A percentile compares a stretch with the other conserved stretches of the same genome.
Evolutionary conservation across 2,888 invertebrate species (phyloP).

Genomic region (Emmelina monodactyla): DNA sequence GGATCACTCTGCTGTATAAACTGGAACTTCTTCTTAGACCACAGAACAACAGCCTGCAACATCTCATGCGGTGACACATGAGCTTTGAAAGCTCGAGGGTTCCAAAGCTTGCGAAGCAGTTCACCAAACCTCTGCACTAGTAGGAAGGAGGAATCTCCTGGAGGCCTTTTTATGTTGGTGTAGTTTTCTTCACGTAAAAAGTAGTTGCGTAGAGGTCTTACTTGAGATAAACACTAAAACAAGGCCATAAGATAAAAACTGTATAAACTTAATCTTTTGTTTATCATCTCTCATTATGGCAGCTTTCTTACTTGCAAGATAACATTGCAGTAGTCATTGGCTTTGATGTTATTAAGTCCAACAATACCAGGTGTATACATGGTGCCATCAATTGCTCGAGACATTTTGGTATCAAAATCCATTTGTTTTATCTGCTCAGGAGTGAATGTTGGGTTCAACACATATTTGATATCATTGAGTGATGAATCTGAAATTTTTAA

Average conservation of each 20-base stretch:
- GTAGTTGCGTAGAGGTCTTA: constrained; percentile 92
- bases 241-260: neutral
- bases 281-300: neutral
- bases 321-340: constrained; percentile 99
- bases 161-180: constrained; percentile 85
- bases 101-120: constrained; percentile 96
- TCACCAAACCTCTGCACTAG: constrained; percentile 95
- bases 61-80: constrained; percentile 99
- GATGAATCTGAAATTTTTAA: constrained; percentile 79
- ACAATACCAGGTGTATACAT: constrained; percentile 98
- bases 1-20: constrained; percentile 99
- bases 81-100: constrained; percentile 97
- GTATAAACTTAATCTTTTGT: neutral
- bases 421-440: constrained; percentile 81
- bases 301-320: constrained; percentile 81
- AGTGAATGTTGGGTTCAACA: constrained; percentile 95
- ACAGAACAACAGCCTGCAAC: constrained; percentile 96
- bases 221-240: constrained; percentile 89
- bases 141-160: constrained; percentile 92
- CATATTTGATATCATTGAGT: constrained; percentile 97
- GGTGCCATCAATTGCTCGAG: constrained; percentile 94
- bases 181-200: constrained; percentile 96
- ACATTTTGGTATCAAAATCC: constrained; percentile 84
- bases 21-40: constrained; percentile 97
- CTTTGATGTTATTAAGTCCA: constrained; percentile 98